Percentiles rank a stretch among this genome's conserved stretches.
phyloP scores from a whole-genome alignment of 2,888 invertebrate genomes.

The Pammene aurita region DNA sequence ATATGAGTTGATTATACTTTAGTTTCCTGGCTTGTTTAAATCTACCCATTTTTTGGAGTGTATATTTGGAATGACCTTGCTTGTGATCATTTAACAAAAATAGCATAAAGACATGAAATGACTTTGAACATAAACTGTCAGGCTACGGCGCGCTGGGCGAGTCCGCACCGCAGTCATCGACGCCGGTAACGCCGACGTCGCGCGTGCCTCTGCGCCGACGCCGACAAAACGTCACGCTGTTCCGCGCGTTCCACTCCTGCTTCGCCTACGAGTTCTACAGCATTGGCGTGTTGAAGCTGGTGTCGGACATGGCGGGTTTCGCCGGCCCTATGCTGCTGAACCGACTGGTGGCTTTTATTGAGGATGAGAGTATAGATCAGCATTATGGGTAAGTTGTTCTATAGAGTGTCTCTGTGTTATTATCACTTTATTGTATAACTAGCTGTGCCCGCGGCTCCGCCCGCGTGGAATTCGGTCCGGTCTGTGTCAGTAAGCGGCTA shows the following conservation, averaged over 20 bases:
- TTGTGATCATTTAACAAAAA: too few relatives aligned
- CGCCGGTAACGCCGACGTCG: conserved; percentile 71
- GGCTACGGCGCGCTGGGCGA: conserved; percentile 73
- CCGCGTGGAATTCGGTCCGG: too few relatives aligned
- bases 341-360: conserved; percentile 90
- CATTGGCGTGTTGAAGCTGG: conserved; percentile 91
- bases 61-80: too few relatives aligned
- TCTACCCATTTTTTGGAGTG: too few relatives aligned
- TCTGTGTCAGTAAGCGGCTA: too few relatives aligned
- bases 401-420: too few relatives aligned
- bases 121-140: conserved; percentile 31
- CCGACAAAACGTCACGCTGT: conserved; percentile 81
- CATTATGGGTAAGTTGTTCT: conserved; percentile 85
- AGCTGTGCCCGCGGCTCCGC: too few relatives aligned
- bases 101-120: not conserved
- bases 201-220: conserved; percentile 66
- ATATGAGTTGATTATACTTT: too few relatives aligned
- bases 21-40: too few relatives aligned
- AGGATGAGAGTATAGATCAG: conserved; percentile 86
- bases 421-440: too few relatives aligned
- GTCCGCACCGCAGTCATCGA: conserved; percentile 61
- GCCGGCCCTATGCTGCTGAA: conserved; percentile 95
- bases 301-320: conserved; percentile 93
- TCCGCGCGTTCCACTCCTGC: conserved; percentile 87
- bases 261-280: conserved; percentile 93